Evolutionary conservation across 2,797 vertebrate genomes (phyloP).

Genomic region (Chrosomus eos): DNA sequence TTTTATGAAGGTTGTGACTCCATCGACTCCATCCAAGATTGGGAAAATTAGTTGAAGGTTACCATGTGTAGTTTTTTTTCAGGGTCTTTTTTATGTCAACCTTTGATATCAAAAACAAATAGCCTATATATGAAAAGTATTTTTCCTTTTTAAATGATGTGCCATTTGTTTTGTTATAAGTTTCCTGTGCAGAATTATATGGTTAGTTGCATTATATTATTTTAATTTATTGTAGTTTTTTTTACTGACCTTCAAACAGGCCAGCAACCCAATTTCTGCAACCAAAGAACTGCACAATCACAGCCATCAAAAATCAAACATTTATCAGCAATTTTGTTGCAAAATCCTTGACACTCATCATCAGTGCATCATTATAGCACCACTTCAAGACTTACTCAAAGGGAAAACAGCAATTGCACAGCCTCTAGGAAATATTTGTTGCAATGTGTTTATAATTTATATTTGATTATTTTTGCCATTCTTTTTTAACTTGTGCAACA

Average conservation of each 20-base stretch:
- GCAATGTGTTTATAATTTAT: not conserved
- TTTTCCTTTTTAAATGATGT: not conserved
- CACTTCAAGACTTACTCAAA: not conserved
- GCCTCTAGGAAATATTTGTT: not conserved
- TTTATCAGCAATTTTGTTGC: not conserved
- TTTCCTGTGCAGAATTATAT: not conserved
- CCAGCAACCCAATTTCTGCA: not conserved
- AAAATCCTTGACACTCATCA: not conserved
- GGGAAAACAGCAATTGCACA: not conserved
- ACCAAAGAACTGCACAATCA: not conserved
- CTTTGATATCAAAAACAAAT: not conserved
- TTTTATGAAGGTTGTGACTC: not conserved
- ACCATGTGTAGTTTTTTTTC: not conserved
- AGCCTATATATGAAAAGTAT: not conserved
- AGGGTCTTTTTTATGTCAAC: not conserved
- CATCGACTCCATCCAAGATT: not conserved
- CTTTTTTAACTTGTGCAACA: constrained; percentile 11
- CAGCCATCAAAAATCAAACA: not conserved
- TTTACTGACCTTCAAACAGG: not conserved
- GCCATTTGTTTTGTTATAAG: not conserved
- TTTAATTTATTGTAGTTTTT: not conserved
- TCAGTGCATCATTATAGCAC: not conserved
- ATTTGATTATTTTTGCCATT: constrained; percentile 14
- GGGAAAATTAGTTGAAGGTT: too few species aligned
- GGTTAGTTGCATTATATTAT: not conserved